Evolutionary conservation across 2,113 vertebrate genomes (phyloP), one percentile per base, ranked within the genome.

Genomic region (Nycticebus coucang): DNA sequence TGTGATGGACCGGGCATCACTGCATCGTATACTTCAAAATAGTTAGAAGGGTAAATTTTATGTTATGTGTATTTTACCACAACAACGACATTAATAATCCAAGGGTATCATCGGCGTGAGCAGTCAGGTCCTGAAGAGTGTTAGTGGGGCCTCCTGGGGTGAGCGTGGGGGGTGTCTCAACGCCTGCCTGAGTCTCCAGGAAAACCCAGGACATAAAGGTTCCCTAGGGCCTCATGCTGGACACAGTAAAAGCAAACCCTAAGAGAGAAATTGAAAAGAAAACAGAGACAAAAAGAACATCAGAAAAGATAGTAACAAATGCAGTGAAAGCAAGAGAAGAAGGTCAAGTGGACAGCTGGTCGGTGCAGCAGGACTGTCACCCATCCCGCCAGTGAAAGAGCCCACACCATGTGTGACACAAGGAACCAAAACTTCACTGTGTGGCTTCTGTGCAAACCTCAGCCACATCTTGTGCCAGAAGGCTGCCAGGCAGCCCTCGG

Each of bases 321-420:
- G n/a, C 69, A 35, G 12, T 45, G 66, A 60, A 66, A 68, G 21
- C 33, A 53, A 57, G n/a, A 10, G 6, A 60, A 69, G 17, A 60
- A 69, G 17, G 50, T 41, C 17, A 57, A 37, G 17, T 24, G 53
- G 19, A 60, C 26, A 33, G 0, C 30, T 26, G 41, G 45, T 2
- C 5, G 57, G 57, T 6, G 57, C 5, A 7, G 57, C 57, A 59
- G 57, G 19, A n/a, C 24, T 50, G 10, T 64, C 19, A 18, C 12
- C 53, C n/a, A 41, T 55, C 53, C 19, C 33, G 55, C 33, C 5
- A 21, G 68, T 41, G 74, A n/a, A 92, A 7, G 55, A 9, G 69
- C 35, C 50, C 35, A 22, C 3, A 3, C 5, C 3, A 4, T 30
- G 55, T 24, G 55, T 17, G 26, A 4, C 1, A 8, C 2, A 21